These are phyloP conservation scores for Carcinoscorpius rotundicauda DNA, from an alignment of 1,140 invertebrate genomes.

Conservation along the genomic window DNA sequence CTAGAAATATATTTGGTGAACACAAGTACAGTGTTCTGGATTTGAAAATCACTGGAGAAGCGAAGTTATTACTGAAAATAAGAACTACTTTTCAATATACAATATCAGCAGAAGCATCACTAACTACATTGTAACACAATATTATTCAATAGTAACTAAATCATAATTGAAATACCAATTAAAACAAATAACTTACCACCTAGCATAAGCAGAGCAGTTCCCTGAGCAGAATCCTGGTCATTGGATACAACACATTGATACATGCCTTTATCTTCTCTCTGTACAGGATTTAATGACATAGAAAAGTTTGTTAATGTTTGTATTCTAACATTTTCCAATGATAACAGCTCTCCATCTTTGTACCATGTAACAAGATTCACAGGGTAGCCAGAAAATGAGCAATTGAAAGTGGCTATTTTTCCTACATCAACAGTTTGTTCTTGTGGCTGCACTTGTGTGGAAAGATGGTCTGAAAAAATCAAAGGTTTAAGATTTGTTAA, in stretches of 20 bases:
- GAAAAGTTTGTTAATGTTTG: constrained; percentile 10
- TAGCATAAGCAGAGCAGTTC: constrained; percentile 31
- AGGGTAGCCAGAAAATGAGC: constrained; percentile 34
- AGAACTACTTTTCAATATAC: too few species aligned
- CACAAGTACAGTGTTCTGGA: too few species aligned
- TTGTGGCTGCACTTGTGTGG: constrained; percentile 32
- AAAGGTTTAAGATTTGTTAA: too few species aligned
- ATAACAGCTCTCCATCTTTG: constrained; percentile 22
- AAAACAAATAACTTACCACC: constrained; percentile 29
- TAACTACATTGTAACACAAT: too few species aligned
- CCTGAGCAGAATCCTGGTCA: constrained; percentile 30
- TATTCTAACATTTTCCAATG: constrained; percentile 16
- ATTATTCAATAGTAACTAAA: too few species aligned
- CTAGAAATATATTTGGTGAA: too few species aligned
- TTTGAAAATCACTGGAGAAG: too few species aligned
- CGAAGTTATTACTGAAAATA: too few species aligned
- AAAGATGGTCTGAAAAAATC: constrained; percentile 31
- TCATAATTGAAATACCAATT: too few species aligned
- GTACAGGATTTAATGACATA: constrained; percentile 27
- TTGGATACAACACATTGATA: constrained; percentile 36
- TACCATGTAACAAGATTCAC: constrained; percentile 24
- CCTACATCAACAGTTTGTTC: constrained; percentile 35
- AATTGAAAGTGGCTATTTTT: constrained; percentile 34
- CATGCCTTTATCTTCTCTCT: constrained; percentile 35
- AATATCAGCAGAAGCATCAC: too few species aligned